Conservation (phyloP, 2,888 invertebrate species). For the Dasysyrphus albostriatus region DNA sequence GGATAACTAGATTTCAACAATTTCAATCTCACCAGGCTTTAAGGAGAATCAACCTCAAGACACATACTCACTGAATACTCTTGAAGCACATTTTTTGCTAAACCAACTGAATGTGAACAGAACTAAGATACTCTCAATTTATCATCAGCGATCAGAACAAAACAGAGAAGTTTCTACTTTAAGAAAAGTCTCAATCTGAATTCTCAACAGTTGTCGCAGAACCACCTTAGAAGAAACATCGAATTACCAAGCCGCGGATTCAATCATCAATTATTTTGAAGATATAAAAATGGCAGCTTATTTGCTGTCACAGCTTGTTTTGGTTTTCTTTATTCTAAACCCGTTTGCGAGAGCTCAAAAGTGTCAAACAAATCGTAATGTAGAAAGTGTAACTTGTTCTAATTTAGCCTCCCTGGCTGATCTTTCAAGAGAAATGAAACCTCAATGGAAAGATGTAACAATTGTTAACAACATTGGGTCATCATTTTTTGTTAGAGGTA, state of each 20-base stretch:
- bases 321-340: constrained; percentile 20
- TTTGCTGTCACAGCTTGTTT: neutral
- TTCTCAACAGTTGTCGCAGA: constrained; percentile 31
- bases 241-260: neutral
- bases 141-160: neutral
- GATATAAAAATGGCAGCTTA: constrained; percentile 17
- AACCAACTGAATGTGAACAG: neutral
- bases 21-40: too few species aligned
- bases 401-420: constrained; percentile 63
- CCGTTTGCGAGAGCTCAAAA: constrained; percentile 44
- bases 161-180: neutral
- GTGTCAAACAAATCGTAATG: constrained; percentile 37
- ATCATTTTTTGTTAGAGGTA: constrained; percentile 74
- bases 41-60: too few species aligned
- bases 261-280: neutral
- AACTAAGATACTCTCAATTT: neutral
- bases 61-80: too few species aligned
- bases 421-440: constrained; percentile 64
- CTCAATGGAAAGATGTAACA: constrained; percentile 71
- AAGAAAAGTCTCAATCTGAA: neutral
- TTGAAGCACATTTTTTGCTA: neutral
- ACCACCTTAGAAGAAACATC: constrained; percentile 26
- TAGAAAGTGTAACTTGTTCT: constrained; percentile 50
- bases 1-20: too few species aligned
- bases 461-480: constrained; percentile 65